These are phyloP conservation scores for Hymenochirus boettgeri DNA, from an alignment of 2,113 vertebrate species.

Conservation along the genomic window DNA sequence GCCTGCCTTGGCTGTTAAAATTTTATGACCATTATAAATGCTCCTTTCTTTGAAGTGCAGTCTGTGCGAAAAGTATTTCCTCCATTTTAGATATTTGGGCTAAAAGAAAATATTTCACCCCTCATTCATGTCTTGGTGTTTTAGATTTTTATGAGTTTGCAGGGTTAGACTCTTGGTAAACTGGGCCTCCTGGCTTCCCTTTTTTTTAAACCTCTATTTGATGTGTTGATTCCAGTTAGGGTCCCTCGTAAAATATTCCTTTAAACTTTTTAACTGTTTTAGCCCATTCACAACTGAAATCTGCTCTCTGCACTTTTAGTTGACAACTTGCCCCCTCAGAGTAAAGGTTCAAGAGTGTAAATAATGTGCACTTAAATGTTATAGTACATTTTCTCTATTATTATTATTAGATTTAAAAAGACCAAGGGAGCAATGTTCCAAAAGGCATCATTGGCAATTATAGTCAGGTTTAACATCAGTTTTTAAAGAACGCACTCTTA, in stretches of 20 bases:
- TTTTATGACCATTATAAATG: conserved; percentile 67
- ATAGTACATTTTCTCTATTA: no score
- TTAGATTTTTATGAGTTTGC: conserved; percentile 38
- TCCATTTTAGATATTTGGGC: conserved; percentile 68
- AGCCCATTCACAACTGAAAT: conserved; percentile 25
- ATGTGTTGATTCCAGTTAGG: conserved; percentile 36
- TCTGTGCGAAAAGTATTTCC: conserved; percentile 60
- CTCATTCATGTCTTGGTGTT: conserved; percentile 26
- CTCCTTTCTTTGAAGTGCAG: conserved; percentile 62
- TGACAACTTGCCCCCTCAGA: no score
- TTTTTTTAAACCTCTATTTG: conserved; percentile 29
- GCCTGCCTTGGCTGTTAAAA: conserved; percentile 61
- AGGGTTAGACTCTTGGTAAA: conserved; percentile 34
- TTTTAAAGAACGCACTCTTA: no score
- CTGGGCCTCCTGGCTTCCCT: conserved; percentile 22
- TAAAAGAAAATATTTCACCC: conserved; percentile 51
- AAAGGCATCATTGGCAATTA: no score
- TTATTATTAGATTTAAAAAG: no score
- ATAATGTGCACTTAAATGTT: no score
- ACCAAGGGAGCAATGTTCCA: no score
- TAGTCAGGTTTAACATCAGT: no score
- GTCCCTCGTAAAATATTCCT: conserved; percentile 34
- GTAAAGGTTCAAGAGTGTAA: no score
- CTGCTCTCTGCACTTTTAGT: no score
- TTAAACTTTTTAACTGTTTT: conserved; percentile 36